Base-by-base conservation (phyloP, 1,140 invertebrate species). In the Drosophila lowei region DNA sequence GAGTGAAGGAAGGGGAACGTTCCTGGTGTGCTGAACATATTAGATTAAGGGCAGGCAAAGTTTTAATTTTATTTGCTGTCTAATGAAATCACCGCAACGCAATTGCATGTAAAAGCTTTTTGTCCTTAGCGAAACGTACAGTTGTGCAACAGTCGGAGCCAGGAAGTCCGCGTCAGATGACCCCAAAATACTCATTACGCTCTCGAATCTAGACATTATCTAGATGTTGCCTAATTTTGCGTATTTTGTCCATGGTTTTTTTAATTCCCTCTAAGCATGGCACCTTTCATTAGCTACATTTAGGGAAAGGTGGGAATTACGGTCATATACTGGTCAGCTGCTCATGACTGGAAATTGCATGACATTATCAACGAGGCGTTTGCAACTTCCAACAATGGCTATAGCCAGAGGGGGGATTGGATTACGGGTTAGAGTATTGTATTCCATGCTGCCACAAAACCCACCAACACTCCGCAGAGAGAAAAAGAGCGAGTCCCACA, bases 61-160 rank as follows among this genome's bases (percentile, higher is more conserved):
- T 80, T 75, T 84, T 84, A 84, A 84, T 84, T 85, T 77, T 84
- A 72, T 84, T 84, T 84, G 80, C 78, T 71, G 79, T 77, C 79
- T 85, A 84, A 80, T 85, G 80, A 84, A 84, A 84, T 84, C 79
- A 85, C 62, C 59, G 66, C 76, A 84, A 38, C 60, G 53, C 25
- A 54, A 53, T 53, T 64, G 55, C 66, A 77, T 85, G 79, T 72
- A 76, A 80, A 85, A 85, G 79, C 79, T 80, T 85, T 85, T 42
- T 46, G 42, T 16, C n/a, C 42, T 9, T 6, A 25, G 38, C 42
- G 41, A 44, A 54, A 38, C 23, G 30, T 52, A 52, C 30, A 63
- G 75, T 58, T 66, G 55, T 63, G 59, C 58, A 67, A 79, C 58
- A 52, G 8, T 25, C 13, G 23, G 11, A 9, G 30, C 3, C 18